Percentiles rank a stretch among this genome's conserved stretches.
Evolutionary conservation across 2,113 vertebrate species (phyloP).

Genomic region (Leucoraja erinaceus): DNA sequence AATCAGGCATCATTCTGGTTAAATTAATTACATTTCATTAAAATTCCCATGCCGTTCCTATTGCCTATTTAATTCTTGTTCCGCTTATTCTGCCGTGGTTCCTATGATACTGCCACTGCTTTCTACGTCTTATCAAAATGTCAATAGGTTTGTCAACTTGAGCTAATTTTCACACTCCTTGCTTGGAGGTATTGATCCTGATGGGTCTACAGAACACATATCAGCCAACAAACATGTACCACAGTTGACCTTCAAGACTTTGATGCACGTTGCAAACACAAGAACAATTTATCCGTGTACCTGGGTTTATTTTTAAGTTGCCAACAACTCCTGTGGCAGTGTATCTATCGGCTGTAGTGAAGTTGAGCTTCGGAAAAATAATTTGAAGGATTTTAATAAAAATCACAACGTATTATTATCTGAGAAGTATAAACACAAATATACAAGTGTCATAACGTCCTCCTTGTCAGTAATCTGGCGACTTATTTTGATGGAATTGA

Average conservation of each 20-base stretch:
- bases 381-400: not conserved
- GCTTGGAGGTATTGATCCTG: not conserved
- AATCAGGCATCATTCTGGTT: too few relatives aligned
- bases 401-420: not conserved
- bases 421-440: not conserved
- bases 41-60: not conserved
- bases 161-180: not conserved
- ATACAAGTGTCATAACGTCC: not conserved
- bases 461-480: not conserved
- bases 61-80: not conserved
- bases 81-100: not conserved
- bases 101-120: not conserved
- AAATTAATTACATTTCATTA: not conserved
- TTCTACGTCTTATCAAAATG: not conserved
- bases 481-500: not conserved
- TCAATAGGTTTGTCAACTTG: not conserved
- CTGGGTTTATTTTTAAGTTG: not conserved
- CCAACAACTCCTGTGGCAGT: not conserved
- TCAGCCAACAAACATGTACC: not conserved
- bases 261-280: not conserved
- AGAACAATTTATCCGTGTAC: not conserved
- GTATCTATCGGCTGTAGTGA: not conserved
- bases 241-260: not conserved
- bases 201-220: not conserved
- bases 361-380: not conserved